Evolutionary conservation across 2,797 vertebrate species (phyloP), one percentile per base, ranked within the genome.

Genomic region (Sibirionetta formosa): DNA sequence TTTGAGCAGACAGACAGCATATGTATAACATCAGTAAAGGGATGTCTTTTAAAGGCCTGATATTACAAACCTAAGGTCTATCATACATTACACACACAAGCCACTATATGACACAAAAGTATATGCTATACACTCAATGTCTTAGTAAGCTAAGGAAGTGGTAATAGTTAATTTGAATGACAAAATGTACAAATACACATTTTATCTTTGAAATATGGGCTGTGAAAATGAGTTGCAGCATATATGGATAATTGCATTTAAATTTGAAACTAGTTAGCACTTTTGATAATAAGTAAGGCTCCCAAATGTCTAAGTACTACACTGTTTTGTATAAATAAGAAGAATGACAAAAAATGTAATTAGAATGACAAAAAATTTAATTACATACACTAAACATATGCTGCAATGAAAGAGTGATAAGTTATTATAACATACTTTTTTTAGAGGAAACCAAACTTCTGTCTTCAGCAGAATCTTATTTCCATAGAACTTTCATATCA

Each of bases 191-290:
- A 81, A 88, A 95, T 97, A 88, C 60, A 72, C 57, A 94, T 96
- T 94, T 91, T 97, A 97, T 96, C 77, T 92, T 88, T 93, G 23
- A 96, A 96, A 86, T 93, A 46, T 54, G 29, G 96, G 35, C 50
- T 94, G 75, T 87, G 69, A 97, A 97, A 97, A 94, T 63, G n/a
- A 90, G 69, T 90, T 95, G 76, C n/a, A 88, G 48, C 8, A 46
- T 91, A 64, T 60, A 95, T 56, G 70, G 78, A 93, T 90, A 95
- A 94, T 90, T 97, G 69, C 33, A 95, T 97, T 96, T 95, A 91
- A 95, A 92, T 95, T 86, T 95, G 76, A 95, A 97, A 96, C 35
- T 40, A 88, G 23, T 92, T 93, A 93, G 14, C 60, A 94, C 58
- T 86, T 91, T 88, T 95, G 33, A 72, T 88, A 94, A 82, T 85